phyloP scores from a whole-genome alignment of 2,113 vertebrate genomes.

The Megaceryle torquata region DNA sequence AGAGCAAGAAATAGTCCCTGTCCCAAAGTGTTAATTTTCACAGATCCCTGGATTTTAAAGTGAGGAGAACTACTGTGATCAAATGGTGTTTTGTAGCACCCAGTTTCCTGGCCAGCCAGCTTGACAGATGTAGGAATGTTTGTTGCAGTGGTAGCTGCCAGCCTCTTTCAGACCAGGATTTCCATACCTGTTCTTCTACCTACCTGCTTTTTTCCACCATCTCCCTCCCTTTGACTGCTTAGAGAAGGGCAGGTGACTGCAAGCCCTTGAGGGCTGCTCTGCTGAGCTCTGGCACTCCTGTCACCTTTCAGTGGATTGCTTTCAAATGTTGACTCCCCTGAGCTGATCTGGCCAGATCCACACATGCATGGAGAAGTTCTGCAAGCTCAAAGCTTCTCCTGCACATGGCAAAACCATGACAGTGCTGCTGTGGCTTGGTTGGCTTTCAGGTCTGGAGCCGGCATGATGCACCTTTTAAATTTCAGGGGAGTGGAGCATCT shows the following conservation, averaged over 20 bases:
- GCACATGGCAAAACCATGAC: neutral
- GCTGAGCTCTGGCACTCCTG: accelerated
- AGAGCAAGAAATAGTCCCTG: neutral
- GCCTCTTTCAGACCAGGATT: neutral
- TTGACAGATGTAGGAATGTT: neutral
- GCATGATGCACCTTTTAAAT: neutral
- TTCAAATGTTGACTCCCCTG: neutral
- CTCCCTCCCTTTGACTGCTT: neutral
- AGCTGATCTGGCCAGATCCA: neutral
- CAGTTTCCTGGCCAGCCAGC: neutral
- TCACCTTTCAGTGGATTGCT: neutral
- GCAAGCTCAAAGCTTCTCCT: neutral
- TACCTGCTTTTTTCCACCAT: neutral
- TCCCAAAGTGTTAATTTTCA: neutral
- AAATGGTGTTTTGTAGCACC: neutral
- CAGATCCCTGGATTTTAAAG: neutral
- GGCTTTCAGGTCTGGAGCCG: neutral
- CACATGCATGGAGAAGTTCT: neutral
- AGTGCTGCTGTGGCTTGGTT: neutral
- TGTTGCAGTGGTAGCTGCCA: neutral
- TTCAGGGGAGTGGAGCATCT: too few species aligned
- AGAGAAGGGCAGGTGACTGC: neutral
- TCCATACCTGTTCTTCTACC: neutral
- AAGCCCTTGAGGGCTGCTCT: neutral
- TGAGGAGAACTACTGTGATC: neutral